A percentile compares a stretch with the other conserved stretches of the same genome.
phyloP scores from a whole-genome alignment of 1,140 invertebrate species.

The Lordiphosa collinella region DNA sequence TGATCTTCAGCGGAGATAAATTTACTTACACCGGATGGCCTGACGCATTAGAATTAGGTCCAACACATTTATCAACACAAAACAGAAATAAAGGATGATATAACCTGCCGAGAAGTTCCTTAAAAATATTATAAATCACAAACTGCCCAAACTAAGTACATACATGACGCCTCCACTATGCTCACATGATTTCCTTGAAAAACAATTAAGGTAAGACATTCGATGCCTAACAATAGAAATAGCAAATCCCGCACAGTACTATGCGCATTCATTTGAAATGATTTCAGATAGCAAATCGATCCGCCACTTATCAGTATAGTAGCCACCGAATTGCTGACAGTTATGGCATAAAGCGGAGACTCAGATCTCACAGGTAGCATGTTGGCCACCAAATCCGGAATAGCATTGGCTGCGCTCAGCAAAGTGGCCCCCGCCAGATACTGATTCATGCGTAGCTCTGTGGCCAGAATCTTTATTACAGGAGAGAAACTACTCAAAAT shows the following conservation, averaged over 20 bases:
- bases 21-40: conserved; percentile 32
- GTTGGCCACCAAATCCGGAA: conserved; percentile 38
- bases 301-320: conserved; percentile 36
- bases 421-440: conserved; percentile 41
- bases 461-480: conserved; percentile 32
- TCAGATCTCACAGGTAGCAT: conserved; percentile 14
- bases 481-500: conserved; percentile 21
- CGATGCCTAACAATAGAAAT: conserved; percentile 23
- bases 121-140: not conserved
- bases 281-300: conserved; percentile 33
- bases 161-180: conserved; percentile 3
- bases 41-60: conserved; percentile 25
- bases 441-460: conserved; percentile 34
- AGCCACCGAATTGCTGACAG: conserved; percentile 17
- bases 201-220: conserved; percentile 7
- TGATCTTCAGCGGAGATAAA: too few relatives aligned
- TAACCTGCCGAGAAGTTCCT: conserved; percentile 1
- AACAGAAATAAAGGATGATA: conserved; percentile 23
- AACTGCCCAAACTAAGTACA: not conserved
- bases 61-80: conserved; percentile 25
- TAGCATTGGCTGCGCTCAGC: conserved; percentile 23
- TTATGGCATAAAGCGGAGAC: conserved; percentile 9
- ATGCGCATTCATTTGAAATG: conserved; percentile 38
- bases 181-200: not conserved
- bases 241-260: conserved; percentile 27